These are phyloP conservation scores for Urocolius indicus DNA, from an alignment of 2,113 vertebrate genomes.

Conservation along the genomic window DNA sequence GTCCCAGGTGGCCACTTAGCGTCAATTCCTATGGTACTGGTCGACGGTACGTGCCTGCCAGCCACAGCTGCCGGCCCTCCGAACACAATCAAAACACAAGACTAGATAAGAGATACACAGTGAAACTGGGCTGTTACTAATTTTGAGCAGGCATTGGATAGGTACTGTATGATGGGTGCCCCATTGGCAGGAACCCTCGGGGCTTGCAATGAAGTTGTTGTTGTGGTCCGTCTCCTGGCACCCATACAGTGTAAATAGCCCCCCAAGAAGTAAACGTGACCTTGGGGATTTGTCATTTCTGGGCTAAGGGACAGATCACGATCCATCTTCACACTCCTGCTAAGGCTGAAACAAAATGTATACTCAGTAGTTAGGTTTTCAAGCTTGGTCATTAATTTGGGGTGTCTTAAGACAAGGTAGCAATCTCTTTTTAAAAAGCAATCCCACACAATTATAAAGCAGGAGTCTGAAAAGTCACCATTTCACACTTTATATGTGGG, in stretches of 20 bases:
- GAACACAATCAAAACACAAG: background rate
- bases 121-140: background rate
- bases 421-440: background rate
- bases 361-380: background rate
- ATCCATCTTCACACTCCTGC: background rate
- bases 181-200: background rate
- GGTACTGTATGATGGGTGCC: background rate
- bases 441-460: background rate
- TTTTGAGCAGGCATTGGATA: background rate
- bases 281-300: background rate
- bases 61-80: slow-evolving; percentile 10
- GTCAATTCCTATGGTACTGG: slow-evolving; percentile 36
- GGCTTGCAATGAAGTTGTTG: background rate
- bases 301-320: background rate
- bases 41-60: slow-evolving; percentile 43
- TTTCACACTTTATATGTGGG: background rate
- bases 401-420: background rate
- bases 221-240: background rate
- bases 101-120: background rate
- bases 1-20: slow-evolving; percentile 46
- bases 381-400: background rate
- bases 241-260: fast-evolving
- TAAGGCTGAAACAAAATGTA: background rate
- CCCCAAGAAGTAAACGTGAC: background rate
- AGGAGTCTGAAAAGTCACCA: background rate